A percentile compares a stretch with the other conserved stretches of the same genome.
phyloP scores from a whole-genome alignment of 1,140 invertebrate genomes.

The Eueides isabella region DNA sequence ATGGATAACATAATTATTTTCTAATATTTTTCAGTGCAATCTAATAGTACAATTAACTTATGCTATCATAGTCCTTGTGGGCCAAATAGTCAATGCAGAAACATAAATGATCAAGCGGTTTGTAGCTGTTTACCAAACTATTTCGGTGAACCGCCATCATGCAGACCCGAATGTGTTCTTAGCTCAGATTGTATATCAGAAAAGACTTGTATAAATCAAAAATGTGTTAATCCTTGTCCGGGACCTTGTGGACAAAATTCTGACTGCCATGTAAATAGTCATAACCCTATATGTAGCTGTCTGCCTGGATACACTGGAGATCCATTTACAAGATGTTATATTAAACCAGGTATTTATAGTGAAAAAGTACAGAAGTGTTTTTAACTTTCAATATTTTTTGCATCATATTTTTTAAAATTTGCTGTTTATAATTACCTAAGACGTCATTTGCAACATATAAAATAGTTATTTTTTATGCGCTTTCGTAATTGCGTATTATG shows the following conservation, averaged over 20 bases:
- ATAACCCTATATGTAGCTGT: constrained; percentile 85
- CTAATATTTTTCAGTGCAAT: constrained; percentile 61
- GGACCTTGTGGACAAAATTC: constrained; percentile 86
- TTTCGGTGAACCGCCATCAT: constrained; percentile 84
- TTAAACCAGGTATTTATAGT: constrained; percentile 83
- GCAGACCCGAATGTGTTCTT: constrained; percentile 85
- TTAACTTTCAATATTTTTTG: not conserved
- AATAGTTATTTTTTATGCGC: too few species aligned
- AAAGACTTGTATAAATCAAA: constrained; percentile 85
- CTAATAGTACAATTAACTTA: constrained; percentile 77
- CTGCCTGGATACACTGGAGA: constrained; percentile 80
- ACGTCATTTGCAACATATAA: too few species aligned
- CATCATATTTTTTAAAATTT: too few species aligned
- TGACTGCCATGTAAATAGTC: constrained; percentile 85
- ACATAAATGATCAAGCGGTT: constrained; percentile 78
- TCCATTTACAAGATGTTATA: constrained; percentile 83
- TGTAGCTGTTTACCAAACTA: constrained; percentile 85
- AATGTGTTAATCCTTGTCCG: constrained; percentile 87
- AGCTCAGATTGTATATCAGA: constrained; percentile 85
- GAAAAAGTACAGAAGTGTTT: not conserved
- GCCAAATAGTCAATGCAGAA: constrained; percentile 85
- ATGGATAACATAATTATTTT: not conserved
- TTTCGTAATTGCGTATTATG: too few species aligned
- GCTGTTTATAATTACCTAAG: too few species aligned
- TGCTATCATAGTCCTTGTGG: constrained; percentile 87